Conservation (phyloP, 1,140 invertebrate species). For the Drosophila takahashii region DNA sequence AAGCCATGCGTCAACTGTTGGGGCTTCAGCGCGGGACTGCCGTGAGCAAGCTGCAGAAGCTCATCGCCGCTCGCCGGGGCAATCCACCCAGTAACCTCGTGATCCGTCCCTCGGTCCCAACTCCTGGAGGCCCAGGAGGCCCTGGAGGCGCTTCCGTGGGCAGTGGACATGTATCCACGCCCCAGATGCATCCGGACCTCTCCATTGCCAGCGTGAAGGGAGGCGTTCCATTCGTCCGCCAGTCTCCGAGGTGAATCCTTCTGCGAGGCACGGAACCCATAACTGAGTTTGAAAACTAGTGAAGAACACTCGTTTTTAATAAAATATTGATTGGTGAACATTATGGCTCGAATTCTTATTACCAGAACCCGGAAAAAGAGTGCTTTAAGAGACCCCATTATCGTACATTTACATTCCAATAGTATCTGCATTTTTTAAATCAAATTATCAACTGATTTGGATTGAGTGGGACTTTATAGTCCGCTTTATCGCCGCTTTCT, state of each 20-base stretch:
- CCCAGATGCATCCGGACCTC: conserved; percentile 64
- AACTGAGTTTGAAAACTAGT: no score
- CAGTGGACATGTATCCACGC: conserved; percentile 48
- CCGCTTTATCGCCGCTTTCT: no score
- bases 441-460: no score
- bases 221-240: not conserved
- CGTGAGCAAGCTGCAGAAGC: conserved; percentile 51
- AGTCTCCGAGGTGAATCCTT: not conserved
- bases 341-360: no score
- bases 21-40: conserved; percentile 66
- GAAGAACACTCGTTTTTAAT: no score
- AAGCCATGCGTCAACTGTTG: conserved; percentile 59
- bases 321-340: no score
- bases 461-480: no score
- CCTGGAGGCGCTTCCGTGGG: not conserved
- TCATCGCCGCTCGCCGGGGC: conserved; percentile 51
- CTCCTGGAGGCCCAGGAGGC: not conserved
- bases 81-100: not conserved
- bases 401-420: no score
- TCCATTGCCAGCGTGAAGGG: conserved; percentile 67
- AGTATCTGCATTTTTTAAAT: no score
- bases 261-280: not conserved
- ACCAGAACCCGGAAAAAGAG: no score
- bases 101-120: not conserved
- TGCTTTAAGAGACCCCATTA: no score